Evolutionary conservation across 2,113 vertebrate genomes (phyloP), one percentile per base, ranked within the genome.

Genomic region (Narcine bancroftii): DNA sequence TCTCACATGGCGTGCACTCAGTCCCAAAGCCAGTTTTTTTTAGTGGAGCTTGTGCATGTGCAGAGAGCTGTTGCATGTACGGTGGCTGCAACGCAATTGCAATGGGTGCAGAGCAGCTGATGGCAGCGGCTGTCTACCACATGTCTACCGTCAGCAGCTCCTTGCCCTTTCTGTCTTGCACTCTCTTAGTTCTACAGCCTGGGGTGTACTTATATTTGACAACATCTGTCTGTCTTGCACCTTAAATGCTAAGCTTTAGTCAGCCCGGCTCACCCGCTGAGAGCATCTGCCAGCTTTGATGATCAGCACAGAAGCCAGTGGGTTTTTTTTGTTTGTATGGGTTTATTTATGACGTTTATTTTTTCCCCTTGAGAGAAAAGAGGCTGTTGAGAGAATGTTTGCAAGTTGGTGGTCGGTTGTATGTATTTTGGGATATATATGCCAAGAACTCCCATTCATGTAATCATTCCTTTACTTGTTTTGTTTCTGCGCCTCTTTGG

Each of bases 221-320:
- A 87, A 60, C 81, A 87, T 87, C 53, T 87, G 53, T 36, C 53
- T 60, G 33, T 6, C 53, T 87, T 87, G 53, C 53, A 87, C 33
- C 81, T 87, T 87, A 87, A 87, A 60, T 60, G 81, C 53, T 87
- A 33, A 87, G 81, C 81, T 87, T 87, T 39, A 87, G 53, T 87
- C 81, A 87, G 53, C 17, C 53, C 17, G 53, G n/a, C 19, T 19
- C 81, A 87, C 81, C 81, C 60, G 81, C 81, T 60, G 81, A 60
- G 81, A 87, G 15, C 81, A 87, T 87, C 81, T 87, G 81, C 81
- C 81, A 87, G 81, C 17, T 87, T 87, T 60, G 53, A 63, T 87
- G 50, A 63, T 60, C 53, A 17, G 6, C 53, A 63, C 53, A 60
- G n/a, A 36, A 85, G 53, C 81, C 33, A 36, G 33, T n/a, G n/a